Percentiles rank a stretch among this genome's conserved stretches.
These are phyloP conservation scores for Pollachius pollachius DNA, from an alignment of 2,113 vertebrate species.

Conservation along the genomic window DNA sequence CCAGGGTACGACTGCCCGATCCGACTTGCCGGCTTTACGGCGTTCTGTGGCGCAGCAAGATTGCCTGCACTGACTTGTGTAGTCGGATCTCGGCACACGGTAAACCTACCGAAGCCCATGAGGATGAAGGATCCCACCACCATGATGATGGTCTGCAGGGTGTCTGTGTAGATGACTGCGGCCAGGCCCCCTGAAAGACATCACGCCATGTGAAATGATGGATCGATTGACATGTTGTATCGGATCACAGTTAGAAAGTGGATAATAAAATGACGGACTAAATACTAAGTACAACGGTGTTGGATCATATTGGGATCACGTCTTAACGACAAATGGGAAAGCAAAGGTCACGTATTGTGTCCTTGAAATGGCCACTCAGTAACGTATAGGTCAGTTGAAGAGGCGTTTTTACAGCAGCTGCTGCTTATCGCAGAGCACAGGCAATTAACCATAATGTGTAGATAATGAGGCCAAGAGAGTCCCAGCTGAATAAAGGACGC, in stretches of 20 bases:
- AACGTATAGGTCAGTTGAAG: constrained; percentile 23
- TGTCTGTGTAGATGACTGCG: constrained; percentile 97
- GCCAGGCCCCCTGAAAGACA: constrained; percentile 84
- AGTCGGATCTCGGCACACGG: not conserved
- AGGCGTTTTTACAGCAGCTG: constrained; percentile 16
- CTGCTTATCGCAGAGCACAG: constrained; percentile 48
- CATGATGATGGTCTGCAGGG: constrained; percentile 93
- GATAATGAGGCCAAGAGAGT: constrained; percentile 24
- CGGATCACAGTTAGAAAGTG: not conserved
- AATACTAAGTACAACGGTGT: not conserved
- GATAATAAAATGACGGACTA: too few species aligned
- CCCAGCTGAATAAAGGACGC: not conserved
- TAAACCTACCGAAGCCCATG: constrained; percentile 84
- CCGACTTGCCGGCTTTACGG: too few species aligned
- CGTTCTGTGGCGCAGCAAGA: too few species aligned
- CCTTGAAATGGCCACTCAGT: not conserved
- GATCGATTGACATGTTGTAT: not conserved
- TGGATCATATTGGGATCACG: not conserved
- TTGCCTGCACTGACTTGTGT: too few species aligned
- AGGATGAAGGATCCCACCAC: constrained; percentile 89
- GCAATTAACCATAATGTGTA: constrained; percentile 48
- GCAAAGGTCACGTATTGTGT: constrained; percentile 9
- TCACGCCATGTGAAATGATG: not conserved
- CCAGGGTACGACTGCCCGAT: too few species aligned
- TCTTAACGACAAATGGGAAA: not conserved